These are phyloP conservation scores for Oreochromis tanganicae DNA, from an alignment of 2,113 vertebrate species.

Conservation along the genomic window DNA sequence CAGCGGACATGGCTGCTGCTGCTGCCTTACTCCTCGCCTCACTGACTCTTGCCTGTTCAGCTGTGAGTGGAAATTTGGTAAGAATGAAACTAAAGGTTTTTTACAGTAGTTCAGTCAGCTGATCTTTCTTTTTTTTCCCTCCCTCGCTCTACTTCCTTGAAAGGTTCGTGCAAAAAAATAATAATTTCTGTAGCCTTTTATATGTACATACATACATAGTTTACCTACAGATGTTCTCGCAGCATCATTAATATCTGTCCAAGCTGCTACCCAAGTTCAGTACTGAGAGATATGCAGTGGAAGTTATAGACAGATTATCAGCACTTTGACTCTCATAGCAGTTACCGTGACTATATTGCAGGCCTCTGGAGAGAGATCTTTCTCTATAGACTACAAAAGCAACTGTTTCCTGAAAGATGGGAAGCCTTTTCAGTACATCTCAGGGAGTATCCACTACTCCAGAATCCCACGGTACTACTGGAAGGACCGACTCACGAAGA, in stretches of 20 bases:
- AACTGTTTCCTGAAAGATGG: constrained; percentile 86
- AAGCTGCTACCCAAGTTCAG: background rate
- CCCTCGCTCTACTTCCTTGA: background rate
- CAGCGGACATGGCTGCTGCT: constrained; percentile 46
- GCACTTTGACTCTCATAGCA: background rate
- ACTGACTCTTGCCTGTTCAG: constrained; percentile 11
- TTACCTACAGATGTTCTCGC: background rate
- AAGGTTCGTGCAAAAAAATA: background rate
- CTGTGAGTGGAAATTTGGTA: constrained; percentile 49
- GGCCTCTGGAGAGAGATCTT: constrained; percentile 66
- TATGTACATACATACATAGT: background rate
- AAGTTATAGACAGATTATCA: background rate
- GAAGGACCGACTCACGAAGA: constrained; percentile 88
- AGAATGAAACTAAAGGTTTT: background rate
- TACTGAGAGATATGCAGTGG: background rate
- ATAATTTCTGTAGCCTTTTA: background rate
- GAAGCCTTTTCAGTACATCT: constrained; percentile 83
- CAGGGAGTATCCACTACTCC: constrained; percentile 93
- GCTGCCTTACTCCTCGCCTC: constrained; percentile 19
- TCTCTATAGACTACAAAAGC: constrained; percentile 80
- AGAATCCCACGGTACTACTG: constrained; percentile 84
- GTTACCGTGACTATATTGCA: background rate
- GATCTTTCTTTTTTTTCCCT: background rate
- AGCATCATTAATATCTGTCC: background rate
- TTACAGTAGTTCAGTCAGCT: background rate